phyloP scores from a whole-genome alignment of 2,113 vertebrate species.

The Elaphurus davidianus region DNA sequence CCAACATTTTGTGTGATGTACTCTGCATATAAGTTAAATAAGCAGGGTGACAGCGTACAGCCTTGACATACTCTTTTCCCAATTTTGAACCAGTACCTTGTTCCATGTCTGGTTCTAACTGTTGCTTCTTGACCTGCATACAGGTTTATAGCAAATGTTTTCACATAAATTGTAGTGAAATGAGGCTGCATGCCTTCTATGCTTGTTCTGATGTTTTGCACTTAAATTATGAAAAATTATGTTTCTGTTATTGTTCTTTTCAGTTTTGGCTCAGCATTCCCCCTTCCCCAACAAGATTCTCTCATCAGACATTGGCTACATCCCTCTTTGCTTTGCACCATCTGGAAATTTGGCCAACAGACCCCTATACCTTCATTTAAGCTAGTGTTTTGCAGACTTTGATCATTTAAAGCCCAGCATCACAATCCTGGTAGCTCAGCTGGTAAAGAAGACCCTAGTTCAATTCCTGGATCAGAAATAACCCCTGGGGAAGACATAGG shows the following conservation, averaged over 20 bases:
- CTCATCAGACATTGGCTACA: constrained; percentile 24
- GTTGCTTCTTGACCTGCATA: neutral
- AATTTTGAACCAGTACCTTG: neutral
- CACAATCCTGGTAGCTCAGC: neutral
- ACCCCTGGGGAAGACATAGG: neutral
- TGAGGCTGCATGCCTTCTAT: neutral
- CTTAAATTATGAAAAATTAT: constrained; percentile 29
- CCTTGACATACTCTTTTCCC: neutral
- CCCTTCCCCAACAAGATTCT: neutral
- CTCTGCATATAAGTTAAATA: neutral
- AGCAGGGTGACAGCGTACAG: neutral
- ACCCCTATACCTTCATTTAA: constrained; percentile 14
- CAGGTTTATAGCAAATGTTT: neutral
- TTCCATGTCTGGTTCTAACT: neutral
- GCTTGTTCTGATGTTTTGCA: neutral
- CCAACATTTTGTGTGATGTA: neutral
- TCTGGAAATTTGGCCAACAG: constrained; percentile 54
- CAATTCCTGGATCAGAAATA: neutral
- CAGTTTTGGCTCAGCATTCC: neutral
- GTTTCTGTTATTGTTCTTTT: constrained; percentile 34
- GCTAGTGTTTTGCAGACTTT: neutral
- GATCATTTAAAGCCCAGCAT: neutral
- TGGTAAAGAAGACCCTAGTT: neutral
- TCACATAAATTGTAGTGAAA: neutral
- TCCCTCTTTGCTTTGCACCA: constrained; percentile 9